These are phyloP conservation scores for Hemitrygon akajei DNA, from an alignment of 2,797 vertebrate genomes.

Conservation along the genomic window DNA sequence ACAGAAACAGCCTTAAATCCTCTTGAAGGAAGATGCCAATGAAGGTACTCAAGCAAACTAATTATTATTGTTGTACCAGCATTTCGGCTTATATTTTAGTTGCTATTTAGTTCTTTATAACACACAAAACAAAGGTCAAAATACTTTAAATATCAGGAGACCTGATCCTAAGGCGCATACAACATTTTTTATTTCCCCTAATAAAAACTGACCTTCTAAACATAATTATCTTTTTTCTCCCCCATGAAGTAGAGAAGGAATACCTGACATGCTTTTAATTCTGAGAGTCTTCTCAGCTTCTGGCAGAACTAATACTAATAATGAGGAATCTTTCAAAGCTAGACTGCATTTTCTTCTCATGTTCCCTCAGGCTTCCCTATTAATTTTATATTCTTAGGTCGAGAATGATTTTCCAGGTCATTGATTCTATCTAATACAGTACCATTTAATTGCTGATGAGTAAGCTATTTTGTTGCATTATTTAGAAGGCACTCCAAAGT, in stretches of 20 bases:
- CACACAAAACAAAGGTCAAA: neutral
- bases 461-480: constrained; percentile 10
- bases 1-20: neutral
- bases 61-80: neutral
- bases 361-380: constrained; percentile 26
- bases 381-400: constrained; percentile 15
- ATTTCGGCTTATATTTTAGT: neutral
- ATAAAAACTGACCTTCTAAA: neutral
- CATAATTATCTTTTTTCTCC: neutral
- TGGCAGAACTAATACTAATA: neutral
- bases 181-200: neutral
- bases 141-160: neutral
- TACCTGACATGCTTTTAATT: constrained; percentile 17
- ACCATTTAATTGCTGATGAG: constrained; percentile 26
- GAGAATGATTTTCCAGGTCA: constrained; percentile 29
- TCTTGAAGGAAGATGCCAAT: neutral
- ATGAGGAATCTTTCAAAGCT: constrained; percentile 15
- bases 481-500: neutral
- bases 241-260: neutral
- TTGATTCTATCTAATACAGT: constrained; percentile 27
- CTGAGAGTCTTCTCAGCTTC: constrained; percentile 9
- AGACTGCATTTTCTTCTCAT: neutral
- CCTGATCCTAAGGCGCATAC: neutral
- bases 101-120: neutral
- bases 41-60: neutral